Evolutionary conservation across 92 coral and sea anemone genomes (phyloP).

Genomic region (Phenganax subtilis): DNA sequence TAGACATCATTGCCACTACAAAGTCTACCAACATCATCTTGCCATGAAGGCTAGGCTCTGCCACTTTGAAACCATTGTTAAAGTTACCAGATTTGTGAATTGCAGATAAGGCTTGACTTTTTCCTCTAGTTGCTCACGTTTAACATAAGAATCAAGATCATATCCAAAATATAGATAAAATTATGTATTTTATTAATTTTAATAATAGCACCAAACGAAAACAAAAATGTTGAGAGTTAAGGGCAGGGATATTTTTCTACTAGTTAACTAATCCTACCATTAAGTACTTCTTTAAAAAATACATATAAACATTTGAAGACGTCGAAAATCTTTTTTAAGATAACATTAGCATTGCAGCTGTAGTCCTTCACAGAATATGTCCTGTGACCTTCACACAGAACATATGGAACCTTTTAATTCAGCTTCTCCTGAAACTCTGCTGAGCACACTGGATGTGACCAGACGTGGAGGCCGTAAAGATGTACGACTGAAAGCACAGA

Average conservation of each 20-base stretch:
- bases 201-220: not conserved
- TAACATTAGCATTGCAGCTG: not conserved
- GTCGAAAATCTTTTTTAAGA: not conserved
- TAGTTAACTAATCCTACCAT: not conserved
- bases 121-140: not conserved
- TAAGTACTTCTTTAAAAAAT: not conserved
- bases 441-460: not conserved
- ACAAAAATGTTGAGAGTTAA: not conserved
- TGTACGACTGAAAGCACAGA: slow-evolving; percentile 16
- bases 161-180: not conserved
- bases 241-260: not conserved
- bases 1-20: slow-evolving; percentile 10
- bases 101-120: not conserved
- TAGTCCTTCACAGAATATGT: not conserved
- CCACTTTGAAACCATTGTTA: not conserved
- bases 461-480: slow-evolving; percentile 28
- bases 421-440: slow-evolving; percentile 5
- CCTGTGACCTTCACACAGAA: slow-evolving; percentile 20
- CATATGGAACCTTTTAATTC: slow-evolving; percentile 7
- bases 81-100: not conserved
- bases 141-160: not conserved
- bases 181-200: not conserved
- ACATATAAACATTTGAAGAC: not conserved
- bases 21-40: slow-evolving; percentile 4
- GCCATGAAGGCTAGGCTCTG: not conserved